Conservation (phyloP, 2,888 invertebrate species). For the Dicyrtomina minuta region DNA sequence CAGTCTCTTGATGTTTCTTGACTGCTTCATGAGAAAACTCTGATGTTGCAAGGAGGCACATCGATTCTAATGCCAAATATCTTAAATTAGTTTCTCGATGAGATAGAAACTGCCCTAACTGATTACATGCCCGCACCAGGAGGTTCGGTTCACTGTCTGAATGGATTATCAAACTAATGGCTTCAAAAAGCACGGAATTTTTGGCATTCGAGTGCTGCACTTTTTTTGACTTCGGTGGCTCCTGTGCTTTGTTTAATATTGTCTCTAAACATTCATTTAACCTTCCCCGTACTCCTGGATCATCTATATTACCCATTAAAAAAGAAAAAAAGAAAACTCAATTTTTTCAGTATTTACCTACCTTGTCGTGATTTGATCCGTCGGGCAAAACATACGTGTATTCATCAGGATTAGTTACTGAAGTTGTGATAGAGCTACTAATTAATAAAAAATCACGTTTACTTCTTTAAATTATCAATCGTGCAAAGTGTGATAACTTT, state of each 20-base stretch:
- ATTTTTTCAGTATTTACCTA: too few species aligned
- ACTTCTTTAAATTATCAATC: too few species aligned
- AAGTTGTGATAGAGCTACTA: too few species aligned
- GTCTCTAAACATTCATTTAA: slow-evolving; percentile 97
- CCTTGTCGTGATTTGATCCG: too few species aligned
- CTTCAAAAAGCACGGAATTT: slow-evolving; percentile 98
- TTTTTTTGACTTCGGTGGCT: slow-evolving; percentile 99
- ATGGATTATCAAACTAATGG: slow-evolving; percentile 98
- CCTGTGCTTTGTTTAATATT: slow-evolving; percentile 97
- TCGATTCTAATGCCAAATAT: slow-evolving; percentile 96
- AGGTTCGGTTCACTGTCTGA: slow-evolving; percentile 97
- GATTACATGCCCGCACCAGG: slow-evolving; percentile 96
- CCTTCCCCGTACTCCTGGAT: slow-evolving; percentile 93
- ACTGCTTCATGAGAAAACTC: slow-evolving; percentile 99
- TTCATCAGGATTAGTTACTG: background rate
- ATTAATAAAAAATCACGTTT: too few species aligned
- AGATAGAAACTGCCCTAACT: slow-evolving; percentile 95
- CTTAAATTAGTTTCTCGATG: slow-evolving; percentile 96
- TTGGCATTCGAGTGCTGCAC: slow-evolving; percentile 99
- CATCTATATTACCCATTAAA: slow-evolving; percentile 66
- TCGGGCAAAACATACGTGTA: slow-evolving; percentile 22
- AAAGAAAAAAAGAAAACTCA: slow-evolving; percentile 21
- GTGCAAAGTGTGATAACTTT: too few species aligned
- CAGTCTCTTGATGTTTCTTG: slow-evolving; percentile 99
- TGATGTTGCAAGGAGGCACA: slow-evolving; percentile 98